Base-by-base conservation (phyloP, 2,113 vertebrate species). In the Oreocharis arfaki region DNA sequence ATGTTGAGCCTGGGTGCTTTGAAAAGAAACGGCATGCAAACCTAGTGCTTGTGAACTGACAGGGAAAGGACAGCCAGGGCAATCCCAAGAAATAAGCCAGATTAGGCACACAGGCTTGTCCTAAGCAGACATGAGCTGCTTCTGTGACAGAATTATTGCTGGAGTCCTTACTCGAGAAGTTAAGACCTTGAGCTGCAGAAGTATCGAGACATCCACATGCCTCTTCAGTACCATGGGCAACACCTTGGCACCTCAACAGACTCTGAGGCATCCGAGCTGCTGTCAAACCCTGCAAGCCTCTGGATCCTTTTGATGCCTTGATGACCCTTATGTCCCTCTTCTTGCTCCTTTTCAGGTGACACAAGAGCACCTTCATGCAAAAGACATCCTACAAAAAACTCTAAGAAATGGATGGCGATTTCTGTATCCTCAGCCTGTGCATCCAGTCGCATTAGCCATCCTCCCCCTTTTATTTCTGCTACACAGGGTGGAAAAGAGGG, bases 1-100 rank as follows among this genome's bases (percentile, higher is more conserved):
- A 49, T 0, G 0, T 3, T 3, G 9, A 90, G 11, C 35, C 39
- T 27, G 33, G 9, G 24, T 67, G 33, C 42, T 90, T 61, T 39
- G 59, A 16, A 49, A 69, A 24, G 53, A 46, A 85, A 77, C 42
- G 39, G 50, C 7, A 30, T 84, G n/a, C 42, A 93, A 65, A 77
- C 6, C 7, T 11, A 13, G 17, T 68, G 42, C 32, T 69, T 49
- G 16, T 49, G 61, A 69, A 46, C 41, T 44, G 53, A 11, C 37
- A 79, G 23, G 18, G 30, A 67, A 32, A 5, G 13, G 41, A 71
- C 26, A 86, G 28, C 13, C n/a, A 74, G 39, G 18, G 23, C 32
- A 79, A 18, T 65, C 8, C 65, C 50, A 60, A 75, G 75, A 70
- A 64, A 11, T 33, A 68, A 87, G 67, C 50, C 13, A 26, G 42